Conservation (phyloP, 1,140 invertebrate species). For the Ladona fulva region DNA sequence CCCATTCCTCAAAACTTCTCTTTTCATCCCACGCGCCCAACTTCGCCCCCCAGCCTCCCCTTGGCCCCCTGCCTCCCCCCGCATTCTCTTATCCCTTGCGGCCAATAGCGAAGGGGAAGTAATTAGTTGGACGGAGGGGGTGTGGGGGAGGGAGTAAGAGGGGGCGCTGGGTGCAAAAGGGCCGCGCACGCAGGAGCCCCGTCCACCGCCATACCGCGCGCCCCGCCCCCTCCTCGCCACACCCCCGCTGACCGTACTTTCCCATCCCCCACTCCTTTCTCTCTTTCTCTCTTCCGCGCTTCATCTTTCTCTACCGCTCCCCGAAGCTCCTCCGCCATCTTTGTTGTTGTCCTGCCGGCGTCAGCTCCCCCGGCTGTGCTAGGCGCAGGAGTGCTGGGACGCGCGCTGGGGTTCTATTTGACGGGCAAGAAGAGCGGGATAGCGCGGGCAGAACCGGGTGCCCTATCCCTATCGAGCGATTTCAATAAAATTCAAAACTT, state of each 20-base stretch:
- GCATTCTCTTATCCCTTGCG: constrained; percentile 7
- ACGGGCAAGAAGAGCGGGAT: no score
- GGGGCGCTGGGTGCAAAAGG: background rate
- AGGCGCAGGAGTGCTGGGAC: background rate
- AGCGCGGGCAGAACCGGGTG: no score
- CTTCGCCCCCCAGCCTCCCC: no score
- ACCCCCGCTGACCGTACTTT: background rate
- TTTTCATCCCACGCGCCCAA: no score
- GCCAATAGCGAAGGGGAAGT: constrained; percentile 6
- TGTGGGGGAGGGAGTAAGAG: no score
- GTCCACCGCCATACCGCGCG: no score
- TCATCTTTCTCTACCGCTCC: background rate
- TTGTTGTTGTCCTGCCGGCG: background rate
- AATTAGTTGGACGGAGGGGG: background rate
- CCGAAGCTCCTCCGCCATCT: background rate
- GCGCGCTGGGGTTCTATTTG: background rate
- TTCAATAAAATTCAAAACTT: no score
- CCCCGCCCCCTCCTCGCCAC: constrained; percentile 1
- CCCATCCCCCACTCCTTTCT: background rate
- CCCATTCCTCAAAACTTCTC: no score
- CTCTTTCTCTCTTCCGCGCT: no score
- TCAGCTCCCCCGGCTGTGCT: background rate
- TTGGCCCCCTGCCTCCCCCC: no score
- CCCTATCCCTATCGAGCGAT: no score
- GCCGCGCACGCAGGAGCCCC: background rate